Evolutionary conservation across 2,888 invertebrate species (phyloP).

Genomic region (Hymenopus coronatus): DNA sequence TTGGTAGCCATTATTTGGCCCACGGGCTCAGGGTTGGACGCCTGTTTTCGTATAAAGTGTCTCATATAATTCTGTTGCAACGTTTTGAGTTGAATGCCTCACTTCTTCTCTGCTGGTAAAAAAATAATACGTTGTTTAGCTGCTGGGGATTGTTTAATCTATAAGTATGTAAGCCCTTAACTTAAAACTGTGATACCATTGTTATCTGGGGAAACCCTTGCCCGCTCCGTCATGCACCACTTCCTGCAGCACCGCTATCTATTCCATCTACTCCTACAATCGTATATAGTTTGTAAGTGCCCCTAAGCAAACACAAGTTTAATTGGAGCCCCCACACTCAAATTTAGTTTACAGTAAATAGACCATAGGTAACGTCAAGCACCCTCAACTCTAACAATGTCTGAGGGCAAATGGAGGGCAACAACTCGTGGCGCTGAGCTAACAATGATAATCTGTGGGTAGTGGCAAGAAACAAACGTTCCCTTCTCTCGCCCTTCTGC

Average conservation of each 20-base stretch:
- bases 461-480: neutral
- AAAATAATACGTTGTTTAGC: too few relatives aligned
- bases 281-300: neutral
- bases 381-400: conserved; percentile 1
- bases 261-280: neutral
- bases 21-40: too few relatives aligned
- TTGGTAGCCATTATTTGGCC: too few relatives aligned
- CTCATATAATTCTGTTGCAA: too few relatives aligned
- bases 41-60: too few relatives aligned
- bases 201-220: too few relatives aligned
- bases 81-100: too few relatives aligned
- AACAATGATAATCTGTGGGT: conserved; percentile 29
- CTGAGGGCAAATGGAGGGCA: neutral
- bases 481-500: neutral
- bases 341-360: conserved; percentile 27
- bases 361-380: neutral
- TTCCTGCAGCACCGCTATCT: neutral
- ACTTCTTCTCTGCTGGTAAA: too few relatives aligned
- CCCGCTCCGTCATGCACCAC: neutral
- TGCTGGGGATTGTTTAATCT: too few relatives aligned
- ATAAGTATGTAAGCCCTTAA: too few relatives aligned
- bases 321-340: conserved; percentile 28
- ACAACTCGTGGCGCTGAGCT: conserved; percentile 17
- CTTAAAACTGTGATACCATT: too few relatives aligned
- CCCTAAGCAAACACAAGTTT: conserved; percentile 27